phyloP scores from a whole-genome alignment of 2,888 invertebrate species.

The Galerucella calmariensis region DNA sequence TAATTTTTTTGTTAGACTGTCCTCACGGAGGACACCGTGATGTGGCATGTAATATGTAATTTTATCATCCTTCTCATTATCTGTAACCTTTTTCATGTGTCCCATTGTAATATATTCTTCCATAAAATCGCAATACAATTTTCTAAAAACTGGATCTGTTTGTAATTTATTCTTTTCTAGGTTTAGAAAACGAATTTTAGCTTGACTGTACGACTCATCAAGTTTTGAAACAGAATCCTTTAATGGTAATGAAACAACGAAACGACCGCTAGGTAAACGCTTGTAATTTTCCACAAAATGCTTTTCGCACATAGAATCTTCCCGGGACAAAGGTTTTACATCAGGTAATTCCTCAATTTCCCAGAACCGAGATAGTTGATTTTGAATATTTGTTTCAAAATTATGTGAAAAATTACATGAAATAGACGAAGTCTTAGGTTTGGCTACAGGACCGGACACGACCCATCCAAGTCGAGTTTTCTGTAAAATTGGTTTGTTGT shows the following conservation, averaged over 20 bases:
- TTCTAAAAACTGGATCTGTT: constrained; percentile 23
- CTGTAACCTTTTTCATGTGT: not conserved
- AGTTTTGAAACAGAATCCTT: constrained; percentile 22
- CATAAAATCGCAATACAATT: constrained; percentile 39
- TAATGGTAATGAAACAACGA: constrained; percentile 38
- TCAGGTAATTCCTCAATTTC: constrained; percentile 1
- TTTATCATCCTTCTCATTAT: constrained; percentile 1
- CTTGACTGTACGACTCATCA: constrained; percentile 34
- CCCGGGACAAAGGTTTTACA: constrained; percentile 15
- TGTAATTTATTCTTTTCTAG: constrained; percentile 34
- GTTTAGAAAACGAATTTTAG: constrained; percentile 27
- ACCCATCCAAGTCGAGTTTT: too few species aligned
- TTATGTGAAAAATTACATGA: too few species aligned
- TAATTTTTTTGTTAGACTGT: too few species aligned
- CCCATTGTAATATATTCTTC: not conserved
- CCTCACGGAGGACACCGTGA: not conserved
- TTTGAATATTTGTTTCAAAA: not conserved
- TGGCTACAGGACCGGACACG: too few species aligned
- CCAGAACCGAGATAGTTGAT: not conserved
- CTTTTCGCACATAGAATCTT: constrained; percentile 25
- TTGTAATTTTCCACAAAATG: constrained; percentile 30
- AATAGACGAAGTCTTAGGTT: too few species aligned
- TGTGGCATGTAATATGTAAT: constrained; percentile 35
- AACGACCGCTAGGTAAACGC: constrained; percentile 31
- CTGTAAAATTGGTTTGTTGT: too few species aligned